These are phyloP conservation scores for Petrocephalus microphthalmus DNA, from an alignment of 2,113 vertebrate species.

Conservation along the genomic window DNA sequence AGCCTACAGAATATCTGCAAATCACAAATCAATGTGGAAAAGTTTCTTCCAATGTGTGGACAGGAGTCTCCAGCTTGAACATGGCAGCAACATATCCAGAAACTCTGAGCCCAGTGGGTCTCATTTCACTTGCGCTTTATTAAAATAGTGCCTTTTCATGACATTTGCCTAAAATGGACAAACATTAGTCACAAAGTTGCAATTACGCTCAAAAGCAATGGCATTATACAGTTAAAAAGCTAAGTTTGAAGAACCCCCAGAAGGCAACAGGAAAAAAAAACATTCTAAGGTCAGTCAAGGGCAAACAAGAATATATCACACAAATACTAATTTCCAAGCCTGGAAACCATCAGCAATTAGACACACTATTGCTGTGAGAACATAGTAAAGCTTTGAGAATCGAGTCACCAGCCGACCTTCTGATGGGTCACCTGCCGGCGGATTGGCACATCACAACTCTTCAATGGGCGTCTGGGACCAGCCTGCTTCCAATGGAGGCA, in stretches of 20 bases:
- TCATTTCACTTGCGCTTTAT: not conserved
- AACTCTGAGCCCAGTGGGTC: not conserved
- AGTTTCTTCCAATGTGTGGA: not conserved
- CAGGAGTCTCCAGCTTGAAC: not conserved
- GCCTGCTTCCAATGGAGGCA: not conserved
- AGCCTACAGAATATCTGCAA: not conserved
- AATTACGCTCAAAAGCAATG: not conserved
- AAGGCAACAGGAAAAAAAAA: not conserved
- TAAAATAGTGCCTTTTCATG: not conserved
- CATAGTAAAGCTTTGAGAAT: not conserved
- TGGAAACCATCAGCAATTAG: not conserved
- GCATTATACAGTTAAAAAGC: not conserved
- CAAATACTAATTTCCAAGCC: not conserved
- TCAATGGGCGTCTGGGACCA: not conserved
- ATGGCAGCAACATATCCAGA: not conserved
- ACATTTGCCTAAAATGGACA: not conserved
- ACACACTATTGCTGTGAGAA: not conserved
- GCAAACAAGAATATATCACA: not conserved
- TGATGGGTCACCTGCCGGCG: not conserved
- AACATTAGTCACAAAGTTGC: not conserved
- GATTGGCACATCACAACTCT: not conserved
- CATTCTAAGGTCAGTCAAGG: not conserved
- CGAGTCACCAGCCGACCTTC: not conserved
- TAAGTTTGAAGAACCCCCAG: not conserved
- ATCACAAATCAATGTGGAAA: not conserved